A percentile compares a stretch with the other conserved stretches of the same genome.
These are phyloP conservation scores for Sebastiscus tertius DNA, from an alignment of 2,797 vertebrate genomes.

Conservation along the genomic window DNA sequence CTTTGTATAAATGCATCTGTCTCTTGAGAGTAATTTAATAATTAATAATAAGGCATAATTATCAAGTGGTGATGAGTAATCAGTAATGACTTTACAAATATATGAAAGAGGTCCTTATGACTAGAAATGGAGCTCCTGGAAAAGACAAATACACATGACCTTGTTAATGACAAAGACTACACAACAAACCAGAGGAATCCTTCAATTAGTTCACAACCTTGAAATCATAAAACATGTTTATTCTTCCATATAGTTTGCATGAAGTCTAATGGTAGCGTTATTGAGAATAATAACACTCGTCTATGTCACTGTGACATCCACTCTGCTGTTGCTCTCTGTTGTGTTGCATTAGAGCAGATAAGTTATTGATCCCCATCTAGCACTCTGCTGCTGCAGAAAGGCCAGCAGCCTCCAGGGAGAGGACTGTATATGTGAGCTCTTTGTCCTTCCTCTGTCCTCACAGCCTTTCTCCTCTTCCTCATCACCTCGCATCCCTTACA, in stretches of 20 bases:
- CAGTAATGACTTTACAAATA: not conserved
- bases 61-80: not conserved
- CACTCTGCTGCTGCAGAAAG: slow-evolving; percentile 41
- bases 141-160: not conserved
- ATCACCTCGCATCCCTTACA: not conserved
- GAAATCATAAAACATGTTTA: not conserved
- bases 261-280: not conserved
- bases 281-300: not conserved
- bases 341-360: slow-evolving; percentile 45
- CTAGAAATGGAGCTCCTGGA: not conserved
- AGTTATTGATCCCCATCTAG: slow-evolving; percentile 59
- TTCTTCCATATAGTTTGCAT: not conserved
- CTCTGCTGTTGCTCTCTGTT: not conserved
- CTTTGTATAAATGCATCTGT: not conserved
- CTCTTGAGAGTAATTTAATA: not conserved
- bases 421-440: slow-evolving; percentile 42
- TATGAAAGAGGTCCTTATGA: not conserved
- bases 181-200: not conserved
- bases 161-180: not conserved
- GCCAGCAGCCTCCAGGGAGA: slow-evolving; percentile 45
- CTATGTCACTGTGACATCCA: not conserved
- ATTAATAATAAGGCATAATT: not conserved
- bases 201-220: not conserved
- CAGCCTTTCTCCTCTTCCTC: slow-evolving; percentile 8
- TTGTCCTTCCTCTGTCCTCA: slow-evolving; percentile 52